phyloP scores from a whole-genome alignment of 2,888 invertebrate genomes.

The Anarsia innoxiella region DNA sequence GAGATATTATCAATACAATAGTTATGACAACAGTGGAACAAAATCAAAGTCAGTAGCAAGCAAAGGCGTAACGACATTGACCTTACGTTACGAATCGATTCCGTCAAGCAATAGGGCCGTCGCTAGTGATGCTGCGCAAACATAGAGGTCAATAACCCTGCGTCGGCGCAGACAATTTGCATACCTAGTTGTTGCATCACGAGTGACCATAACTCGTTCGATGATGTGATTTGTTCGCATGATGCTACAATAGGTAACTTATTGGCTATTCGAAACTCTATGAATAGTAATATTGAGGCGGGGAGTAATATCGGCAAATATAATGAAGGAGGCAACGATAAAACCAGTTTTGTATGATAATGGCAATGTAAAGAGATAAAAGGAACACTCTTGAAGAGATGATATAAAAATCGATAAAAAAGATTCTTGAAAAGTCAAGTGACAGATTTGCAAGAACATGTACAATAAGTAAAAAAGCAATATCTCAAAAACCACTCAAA shows the following conservation, averaged over 20 bases:
- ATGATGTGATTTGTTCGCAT: conserved; percentile 40
- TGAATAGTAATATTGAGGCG: conserved; percentile 9
- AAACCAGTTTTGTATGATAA: no score
- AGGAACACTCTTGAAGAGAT: no score
- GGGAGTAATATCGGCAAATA: no score
- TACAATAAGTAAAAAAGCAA: no score
- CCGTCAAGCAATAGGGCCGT: conserved; percentile 51
- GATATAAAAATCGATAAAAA: no score
- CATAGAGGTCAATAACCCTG: conserved; percentile 55
- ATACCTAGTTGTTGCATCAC: conserved; percentile 65
- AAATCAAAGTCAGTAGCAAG: conserved; percentile 54
- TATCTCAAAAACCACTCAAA: neutral
- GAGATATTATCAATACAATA: no score
- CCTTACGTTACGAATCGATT: conserved; percentile 68
- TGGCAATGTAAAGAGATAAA: no score
- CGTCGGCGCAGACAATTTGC: conserved; percentile 56
- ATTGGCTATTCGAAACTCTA: conserved; percentile 9
- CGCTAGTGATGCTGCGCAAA: conserved; percentile 51
- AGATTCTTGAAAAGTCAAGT: no score
- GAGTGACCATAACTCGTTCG: conserved; percentile 46
- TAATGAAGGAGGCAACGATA: no score
- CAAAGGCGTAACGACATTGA: conserved; percentile 66
- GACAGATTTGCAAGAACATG: no score
- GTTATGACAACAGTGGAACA: no score
- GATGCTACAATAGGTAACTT: conserved; percentile 16